Evolutionary conservation across 2,888 invertebrate genomes (phyloP).

Genomic region (Micropterix aruncella): DNA sequence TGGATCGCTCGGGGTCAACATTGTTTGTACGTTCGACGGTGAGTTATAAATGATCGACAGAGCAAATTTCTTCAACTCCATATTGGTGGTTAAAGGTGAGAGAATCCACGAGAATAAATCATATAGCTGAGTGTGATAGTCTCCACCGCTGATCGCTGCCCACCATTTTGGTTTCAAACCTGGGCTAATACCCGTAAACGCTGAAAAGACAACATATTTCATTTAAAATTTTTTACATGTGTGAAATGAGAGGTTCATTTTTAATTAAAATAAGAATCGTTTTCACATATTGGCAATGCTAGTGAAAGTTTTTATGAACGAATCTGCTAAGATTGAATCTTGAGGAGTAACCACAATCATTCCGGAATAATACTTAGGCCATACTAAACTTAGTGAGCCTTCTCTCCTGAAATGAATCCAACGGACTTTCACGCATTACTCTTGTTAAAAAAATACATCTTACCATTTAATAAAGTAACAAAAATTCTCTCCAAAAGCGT

Average conservation of each 20-base stretch:
- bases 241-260: neutral
- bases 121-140: constrained; percentile 22
- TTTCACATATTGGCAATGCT: too few relatives aligned
- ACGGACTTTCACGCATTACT: neutral
- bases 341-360: too few relatives aligned
- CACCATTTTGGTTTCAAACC: constrained; percentile 20
- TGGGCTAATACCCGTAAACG: constrained; percentile 16
- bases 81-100: constrained; percentile 16
- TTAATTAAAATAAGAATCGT: too few relatives aligned
- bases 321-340: too few relatives aligned
- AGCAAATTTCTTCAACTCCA: constrained; percentile 22
- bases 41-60: constrained; percentile 26
- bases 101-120: constrained; percentile 29
- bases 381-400: too few relatives aligned
- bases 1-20: constrained; percentile 23
- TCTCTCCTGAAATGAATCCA: neutral
- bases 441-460: too few relatives aligned
- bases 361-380: too few relatives aligned
- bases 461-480: constrained; percentile 31
- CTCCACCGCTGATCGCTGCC: constrained; percentile 17
- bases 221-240: neutral
- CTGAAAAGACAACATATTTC: too few relatives aligned
- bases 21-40: constrained; percentile 20
- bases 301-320: too few relatives aligned
- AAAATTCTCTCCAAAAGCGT: constrained; percentile 36